Conservation (phyloP, 2,888 invertebrate genomes). For the Clanis bilineata region DNA sequence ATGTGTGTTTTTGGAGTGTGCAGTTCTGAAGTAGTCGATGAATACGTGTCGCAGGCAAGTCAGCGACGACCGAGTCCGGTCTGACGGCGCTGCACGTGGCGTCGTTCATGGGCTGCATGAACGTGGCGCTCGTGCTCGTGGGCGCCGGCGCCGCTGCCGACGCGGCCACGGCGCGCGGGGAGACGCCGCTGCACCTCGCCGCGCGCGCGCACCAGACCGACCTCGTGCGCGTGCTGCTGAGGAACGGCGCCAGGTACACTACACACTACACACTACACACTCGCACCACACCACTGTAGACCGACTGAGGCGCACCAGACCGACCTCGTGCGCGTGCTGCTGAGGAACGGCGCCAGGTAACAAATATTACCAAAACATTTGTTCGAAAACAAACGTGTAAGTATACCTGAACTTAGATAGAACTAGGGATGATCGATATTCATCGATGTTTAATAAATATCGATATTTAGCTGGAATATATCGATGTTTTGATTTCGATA, state of each 20-base stretch:
- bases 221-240: constrained; percentile 95
- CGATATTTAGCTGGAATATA: too few relatives aligned
- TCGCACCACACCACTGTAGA: not conserved
- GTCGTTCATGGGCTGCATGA: constrained; percentile 99
- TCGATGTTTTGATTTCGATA: too few relatives aligned
- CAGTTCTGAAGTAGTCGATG: too few relatives aligned
- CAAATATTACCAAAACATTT: too few relatives aligned
- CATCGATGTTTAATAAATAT: too few relatives aligned
- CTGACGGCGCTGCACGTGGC: constrained; percentile 98
- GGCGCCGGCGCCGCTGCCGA: constrained; percentile 96
- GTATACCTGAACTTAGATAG: too few relatives aligned
- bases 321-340: constrained; percentile 96
- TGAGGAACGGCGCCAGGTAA: constrained; percentile 96
- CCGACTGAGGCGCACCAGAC: constrained; percentile 95
- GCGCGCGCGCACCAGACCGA: constrained; percentile 99
- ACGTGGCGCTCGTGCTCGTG: constrained; percentile 97
- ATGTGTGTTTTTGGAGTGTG: too few relatives aligned
- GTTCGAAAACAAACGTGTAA: too few relatives aligned
- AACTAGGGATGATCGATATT: too few relatives aligned
- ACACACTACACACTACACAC: not conserved
- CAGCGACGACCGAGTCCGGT: constrained; percentile 89
- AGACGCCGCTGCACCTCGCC: constrained; percentile 97
- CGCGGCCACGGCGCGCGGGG: constrained; percentile 96
- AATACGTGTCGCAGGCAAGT: constrained; percentile 78
- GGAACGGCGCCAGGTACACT: constrained; percentile 93